These are phyloP conservation scores for Synergus japonicus DNA, from an alignment of 2,888 invertebrate genomes.

Conservation along the genomic window DNA sequence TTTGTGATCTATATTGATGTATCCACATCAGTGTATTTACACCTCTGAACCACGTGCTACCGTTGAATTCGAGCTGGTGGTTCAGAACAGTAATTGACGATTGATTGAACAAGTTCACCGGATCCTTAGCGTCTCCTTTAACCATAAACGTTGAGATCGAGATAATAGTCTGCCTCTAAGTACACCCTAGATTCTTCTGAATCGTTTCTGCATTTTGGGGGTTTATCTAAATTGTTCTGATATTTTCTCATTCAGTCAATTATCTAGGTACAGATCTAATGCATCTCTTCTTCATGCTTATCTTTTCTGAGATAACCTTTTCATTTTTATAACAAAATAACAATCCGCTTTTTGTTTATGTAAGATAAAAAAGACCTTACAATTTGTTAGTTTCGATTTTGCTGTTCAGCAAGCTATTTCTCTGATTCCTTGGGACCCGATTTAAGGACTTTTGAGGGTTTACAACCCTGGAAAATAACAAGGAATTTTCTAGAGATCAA, in stretches of 20 bases:
- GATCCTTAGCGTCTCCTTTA: constrained; percentile 27
- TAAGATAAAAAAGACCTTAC: not conserved
- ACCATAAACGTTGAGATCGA: constrained; percentile 4
- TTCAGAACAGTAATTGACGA: constrained; percentile 58
- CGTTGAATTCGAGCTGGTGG: constrained; percentile 48
- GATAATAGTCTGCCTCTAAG: not conserved
- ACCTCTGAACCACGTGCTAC: constrained; percentile 55
- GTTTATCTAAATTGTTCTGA: not conserved
- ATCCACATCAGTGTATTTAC: constrained; percentile 56
- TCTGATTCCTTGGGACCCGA: not conserved
- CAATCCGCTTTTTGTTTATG: too few species aligned
- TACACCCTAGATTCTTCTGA: not conserved
- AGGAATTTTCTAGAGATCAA: not conserved
- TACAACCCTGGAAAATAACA: not conserved
- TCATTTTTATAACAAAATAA: too few species aligned
- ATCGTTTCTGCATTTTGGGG: not conserved
- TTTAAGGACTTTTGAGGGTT: not conserved
- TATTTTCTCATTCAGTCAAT: not conserved
- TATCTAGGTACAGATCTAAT: not conserved
- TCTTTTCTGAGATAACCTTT: too few species aligned
- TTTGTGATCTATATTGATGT: constrained; percentile 38
- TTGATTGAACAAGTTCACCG: constrained; percentile 57
- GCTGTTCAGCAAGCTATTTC: not conserved
- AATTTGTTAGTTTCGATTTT: not conserved
- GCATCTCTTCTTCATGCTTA: too few species aligned